Conservation (phyloP, 1,140 invertebrate species). For the Zaprionus nigranus region DNA sequence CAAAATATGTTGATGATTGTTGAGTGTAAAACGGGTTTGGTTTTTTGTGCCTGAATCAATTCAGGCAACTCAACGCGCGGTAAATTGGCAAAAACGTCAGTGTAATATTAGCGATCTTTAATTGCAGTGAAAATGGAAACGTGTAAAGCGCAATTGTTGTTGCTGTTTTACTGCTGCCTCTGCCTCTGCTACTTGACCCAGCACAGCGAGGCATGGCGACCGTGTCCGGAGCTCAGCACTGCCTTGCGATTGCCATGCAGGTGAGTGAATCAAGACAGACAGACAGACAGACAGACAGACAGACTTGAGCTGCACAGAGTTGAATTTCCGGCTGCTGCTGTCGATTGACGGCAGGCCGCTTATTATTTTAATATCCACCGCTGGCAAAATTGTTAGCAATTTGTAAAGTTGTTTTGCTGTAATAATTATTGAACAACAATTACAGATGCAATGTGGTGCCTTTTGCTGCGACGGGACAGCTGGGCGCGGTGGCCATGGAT, state of each 20-base stretch:
- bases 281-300: background rate
- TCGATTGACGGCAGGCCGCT: conserved; percentile 8
- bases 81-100: conserved; percentile 9
- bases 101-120: conserved; percentile 22
- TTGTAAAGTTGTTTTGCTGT: conserved; percentile 49
- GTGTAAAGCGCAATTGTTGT: conserved; percentile 59
- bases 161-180: conserved; percentile 52
- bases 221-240: conserved; percentile 84
- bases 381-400: conserved; percentile 62
- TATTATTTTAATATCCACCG: conserved; percentile 66
- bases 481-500: conserved; percentile 86
- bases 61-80: background rate
- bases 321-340: conserved; percentile 7
- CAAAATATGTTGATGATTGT: conserved; percentile 8
- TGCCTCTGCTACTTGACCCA: conserved; percentile 56
- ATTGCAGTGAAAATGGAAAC: conserved; percentile 67
- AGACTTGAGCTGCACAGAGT: background rate
- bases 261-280: conserved; percentile 61
- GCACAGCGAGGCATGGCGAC: conserved; percentile 74
- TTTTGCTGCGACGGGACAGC: conserved; percentile 80
- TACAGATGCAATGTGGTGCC: conserved; percentile 84
- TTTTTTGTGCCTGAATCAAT: background rate
- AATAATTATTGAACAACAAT: conserved; percentile 58
- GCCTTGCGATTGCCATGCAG: conserved; percentile 82
- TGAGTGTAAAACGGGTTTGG: conserved; percentile 27